These are phyloP conservation scores for Anoura caudifer DNA, from an alignment of 2,113 vertebrate species.

Conservation along the genomic window DNA sequence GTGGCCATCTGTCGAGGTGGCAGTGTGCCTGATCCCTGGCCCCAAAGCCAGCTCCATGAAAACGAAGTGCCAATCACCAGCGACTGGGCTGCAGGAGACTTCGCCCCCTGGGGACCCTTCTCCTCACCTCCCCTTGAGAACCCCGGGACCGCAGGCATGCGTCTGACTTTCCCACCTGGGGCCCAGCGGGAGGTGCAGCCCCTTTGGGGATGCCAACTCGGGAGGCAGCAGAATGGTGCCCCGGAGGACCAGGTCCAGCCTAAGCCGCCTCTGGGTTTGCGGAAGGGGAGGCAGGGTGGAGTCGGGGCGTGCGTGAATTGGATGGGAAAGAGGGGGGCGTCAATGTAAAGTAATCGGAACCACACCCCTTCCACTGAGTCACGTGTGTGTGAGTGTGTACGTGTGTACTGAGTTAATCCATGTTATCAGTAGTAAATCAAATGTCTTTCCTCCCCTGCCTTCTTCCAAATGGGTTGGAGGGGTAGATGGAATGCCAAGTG, in stretches of 20 bases:
- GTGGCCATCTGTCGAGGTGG: constrained; percentile 79
- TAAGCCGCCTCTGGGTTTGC: background rate
- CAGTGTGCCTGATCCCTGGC: constrained; percentile 74
- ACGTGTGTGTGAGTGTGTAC: background rate
- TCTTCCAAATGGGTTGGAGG: background rate
- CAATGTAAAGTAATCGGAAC: background rate
- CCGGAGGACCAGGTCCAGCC: background rate
- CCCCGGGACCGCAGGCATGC: background rate
- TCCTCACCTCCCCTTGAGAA: background rate
- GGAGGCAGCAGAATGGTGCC: background rate
- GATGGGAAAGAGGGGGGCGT: no score
- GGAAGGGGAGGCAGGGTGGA: background rate
- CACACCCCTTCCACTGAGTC: background rate
- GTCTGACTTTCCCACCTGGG: background rate
- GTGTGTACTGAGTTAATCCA: background rate
- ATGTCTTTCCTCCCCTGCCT: background rate
- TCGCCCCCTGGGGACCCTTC: constrained; percentile 63
- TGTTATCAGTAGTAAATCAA: background rate
- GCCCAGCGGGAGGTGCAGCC: background rate
- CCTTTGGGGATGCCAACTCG: background rate
- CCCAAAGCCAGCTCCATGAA: constrained; percentile 78
- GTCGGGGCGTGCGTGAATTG: background rate
- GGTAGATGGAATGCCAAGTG: background rate
- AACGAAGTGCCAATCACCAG: constrained; percentile 75
- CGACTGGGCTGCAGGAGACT: constrained; percentile 36